These are phyloP conservation scores for Apocheima hispidaria DNA, from an alignment of 2,888 invertebrate genomes.

Conservation along the genomic window DNA sequence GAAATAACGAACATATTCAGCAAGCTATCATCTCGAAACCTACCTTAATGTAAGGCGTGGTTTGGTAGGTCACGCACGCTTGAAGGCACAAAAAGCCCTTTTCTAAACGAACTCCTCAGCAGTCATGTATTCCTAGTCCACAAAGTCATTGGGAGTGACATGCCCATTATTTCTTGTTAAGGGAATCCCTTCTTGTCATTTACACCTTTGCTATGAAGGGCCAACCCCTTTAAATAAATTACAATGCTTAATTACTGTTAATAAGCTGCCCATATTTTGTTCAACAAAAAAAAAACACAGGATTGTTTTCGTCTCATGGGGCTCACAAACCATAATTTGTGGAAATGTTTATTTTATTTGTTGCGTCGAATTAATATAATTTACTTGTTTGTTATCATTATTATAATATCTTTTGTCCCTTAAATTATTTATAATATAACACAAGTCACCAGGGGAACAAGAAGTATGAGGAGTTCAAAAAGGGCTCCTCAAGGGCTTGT, in stretches of 20 bases:
- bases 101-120: slow-evolving; percentile 47
- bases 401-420: slow-evolving; percentile 77
- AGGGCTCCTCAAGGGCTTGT: slow-evolving; percentile 77
- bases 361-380: slow-evolving; percentile 38
- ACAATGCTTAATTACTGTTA: slow-evolving; percentile 69
- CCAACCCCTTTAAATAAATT: slow-evolving; percentile 50
- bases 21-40: slow-evolving; percentile 20
- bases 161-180: slow-evolving; percentile 84
- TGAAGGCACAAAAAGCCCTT: slow-evolving; percentile 51
- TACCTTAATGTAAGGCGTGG: slow-evolving; percentile 41
- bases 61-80: slow-evolving; percentile 38
- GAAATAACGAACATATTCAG: neutral
- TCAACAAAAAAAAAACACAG: slow-evolving; percentile 19
- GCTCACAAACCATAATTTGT: neutral
- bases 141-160: slow-evolving; percentile 87
- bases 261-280: slow-evolving; percentile 48
- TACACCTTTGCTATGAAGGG: slow-evolving; percentile 67
- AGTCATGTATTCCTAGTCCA: slow-evolving; percentile 75
- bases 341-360: slow-evolving; percentile 12
- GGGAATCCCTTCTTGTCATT: slow-evolving; percentile 75
- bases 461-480: slow-evolving; percentile 71
- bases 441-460: slow-evolving; percentile 79
- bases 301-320: neutral
- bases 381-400: slow-evolving; percentile 55
- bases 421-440: slow-evolving; percentile 87